Base-by-base conservation (phyloP, 2,113 vertebrate genomes). In the Morone chrysops region DNA sequence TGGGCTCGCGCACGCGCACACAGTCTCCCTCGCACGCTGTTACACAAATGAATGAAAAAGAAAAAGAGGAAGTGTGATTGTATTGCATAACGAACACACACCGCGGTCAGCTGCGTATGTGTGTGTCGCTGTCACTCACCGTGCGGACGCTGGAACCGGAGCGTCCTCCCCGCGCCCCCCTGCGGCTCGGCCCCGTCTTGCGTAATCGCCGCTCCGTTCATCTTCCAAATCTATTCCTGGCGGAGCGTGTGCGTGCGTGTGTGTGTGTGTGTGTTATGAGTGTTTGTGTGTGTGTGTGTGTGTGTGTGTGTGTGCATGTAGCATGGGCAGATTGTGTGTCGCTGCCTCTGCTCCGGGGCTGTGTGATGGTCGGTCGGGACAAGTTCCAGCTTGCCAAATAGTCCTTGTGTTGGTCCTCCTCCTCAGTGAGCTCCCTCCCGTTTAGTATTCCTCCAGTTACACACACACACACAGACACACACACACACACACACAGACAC, bases 61-160 rank as follows among this genome's bases (percentile, higher is more conserved):
- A 31, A 31, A 45, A 45, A 11, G 18, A 75, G 50, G 43, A 74
- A 45, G 51, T 5, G 20, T 47, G 67, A 4, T 16, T n/a, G 70
- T 18, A 3, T 70, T 70, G 10, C 72, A 9, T 65, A 62, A 63
- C 17, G 8, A 3, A 54, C 62, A 36, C 4, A 14, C 4, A 17
- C 4, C 40, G 8, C n/a, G 10, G 12, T 59, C 18, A 20, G 62
- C 13, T 4, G 38, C 61, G 69, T 65, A 36, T 20, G 36, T 60
- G 56, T 25, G 43, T 59, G 76, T 68, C 3, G 18, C 22, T 13
- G 66, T 80, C 47, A 82, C 91, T 92, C 83, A 94, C 93, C 89
- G 75, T 90, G 85, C 13, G 90, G 88, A 4, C 92, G 87, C 78
- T 89, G 93, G 62, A 90, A 92, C 41, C 92, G 88, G 81, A 89